phyloP scores from a whole-genome alignment of 2,113 vertebrate genomes.

The Scomber colias region DNA sequence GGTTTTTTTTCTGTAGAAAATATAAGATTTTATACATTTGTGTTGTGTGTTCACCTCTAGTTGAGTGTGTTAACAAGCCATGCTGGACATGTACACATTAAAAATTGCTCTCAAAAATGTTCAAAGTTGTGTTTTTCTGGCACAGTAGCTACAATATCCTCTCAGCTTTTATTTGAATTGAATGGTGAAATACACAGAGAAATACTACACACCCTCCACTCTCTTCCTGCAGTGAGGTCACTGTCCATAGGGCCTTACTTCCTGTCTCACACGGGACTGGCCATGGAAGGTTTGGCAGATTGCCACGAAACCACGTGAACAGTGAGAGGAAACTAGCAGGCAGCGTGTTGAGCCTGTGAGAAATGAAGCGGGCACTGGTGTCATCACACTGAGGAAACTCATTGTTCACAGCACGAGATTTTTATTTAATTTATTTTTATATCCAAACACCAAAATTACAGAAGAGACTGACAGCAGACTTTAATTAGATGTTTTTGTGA shows the following conservation, averaged over 20 bases:
- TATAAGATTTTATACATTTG: conserved; percentile 85
- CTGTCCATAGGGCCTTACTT: conserved; percentile 73
- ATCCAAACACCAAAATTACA: conserved; percentile 32
- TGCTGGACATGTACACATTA: conserved; percentile 89
- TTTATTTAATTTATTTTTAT: conserved; percentile 18
- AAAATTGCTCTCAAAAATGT: conserved; percentile 73
- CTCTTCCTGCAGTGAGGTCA: conserved; percentile 80
- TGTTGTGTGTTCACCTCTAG: conserved; percentile 84
- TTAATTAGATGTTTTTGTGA: conserved; percentile 43
- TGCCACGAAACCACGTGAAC: conserved; percentile 68
- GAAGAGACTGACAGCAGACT: conserved; percentile 5
- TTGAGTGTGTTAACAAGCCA: conserved; percentile 87
- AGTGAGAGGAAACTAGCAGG: conserved; percentile 53
- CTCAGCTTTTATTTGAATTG: background rate
- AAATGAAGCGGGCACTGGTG: conserved; percentile 20
- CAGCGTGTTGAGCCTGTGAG: conserved; percentile 12
- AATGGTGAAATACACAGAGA: conserved; percentile 16
- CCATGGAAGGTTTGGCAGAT: conserved; percentile 49
- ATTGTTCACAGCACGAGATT: conserved; percentile 49
- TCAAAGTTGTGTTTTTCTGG: background rate
- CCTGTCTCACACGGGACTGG: conserved; percentile 81
- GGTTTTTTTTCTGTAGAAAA: conserved; percentile 76
- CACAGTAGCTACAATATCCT: background rate
- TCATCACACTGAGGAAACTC: conserved; percentile 55
- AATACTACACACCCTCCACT: conserved; percentile 42